Evolutionary conservation across 2,113 vertebrate species (phyloP).

Genomic region (Muntiacus muntjak): DNA sequence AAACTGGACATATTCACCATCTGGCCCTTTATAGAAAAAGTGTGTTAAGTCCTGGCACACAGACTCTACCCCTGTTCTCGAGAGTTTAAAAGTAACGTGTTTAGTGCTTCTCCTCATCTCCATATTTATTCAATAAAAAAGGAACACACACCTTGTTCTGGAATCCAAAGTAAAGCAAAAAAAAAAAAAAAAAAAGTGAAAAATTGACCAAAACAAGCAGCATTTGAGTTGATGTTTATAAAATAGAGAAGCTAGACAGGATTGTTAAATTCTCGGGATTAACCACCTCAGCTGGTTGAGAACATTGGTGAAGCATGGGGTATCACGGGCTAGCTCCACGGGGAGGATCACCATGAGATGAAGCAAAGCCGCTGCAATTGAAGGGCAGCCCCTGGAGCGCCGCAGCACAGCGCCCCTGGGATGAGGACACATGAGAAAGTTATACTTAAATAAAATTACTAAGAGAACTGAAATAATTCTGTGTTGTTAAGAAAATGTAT

Average conservation of each 20-base stretch:
- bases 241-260: neutral
- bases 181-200: neutral
- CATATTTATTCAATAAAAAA: neutral
- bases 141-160: neutral
- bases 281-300: neutral
- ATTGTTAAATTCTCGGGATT: neutral
- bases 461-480: neutral
- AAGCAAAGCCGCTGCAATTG: neutral
- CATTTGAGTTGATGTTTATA: neutral
- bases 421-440: neutral
- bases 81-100: neutral
- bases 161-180: neutral
- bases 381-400: neutral
- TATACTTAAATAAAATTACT: neutral
- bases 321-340: neutral
- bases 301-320: neutral
- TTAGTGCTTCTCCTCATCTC: neutral
- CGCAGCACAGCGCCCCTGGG: neutral
- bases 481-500: neutral
- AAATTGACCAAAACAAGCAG: slow-evolving; percentile 4
- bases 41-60: neutral
- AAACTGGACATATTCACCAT: neutral
- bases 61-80: neutral
- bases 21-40: neutral
- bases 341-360: neutral